Conservation (phyloP, 1,140 invertebrate genomes). For the Limonius californicus region DNA sequence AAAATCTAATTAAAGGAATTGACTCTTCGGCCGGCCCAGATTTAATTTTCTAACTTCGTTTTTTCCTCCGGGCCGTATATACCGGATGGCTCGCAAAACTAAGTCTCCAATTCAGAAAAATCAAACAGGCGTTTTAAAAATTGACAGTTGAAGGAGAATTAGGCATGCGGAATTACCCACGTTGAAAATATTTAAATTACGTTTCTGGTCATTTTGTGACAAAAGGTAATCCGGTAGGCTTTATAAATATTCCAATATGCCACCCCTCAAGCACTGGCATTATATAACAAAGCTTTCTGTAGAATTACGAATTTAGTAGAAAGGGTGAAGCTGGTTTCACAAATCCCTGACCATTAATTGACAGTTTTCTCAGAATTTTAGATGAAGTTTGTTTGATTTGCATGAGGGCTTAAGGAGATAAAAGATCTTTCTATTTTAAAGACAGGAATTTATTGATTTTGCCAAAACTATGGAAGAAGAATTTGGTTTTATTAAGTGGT, state of each 20-base stretch:
- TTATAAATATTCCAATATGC: neutral
- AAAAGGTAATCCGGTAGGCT: neutral
- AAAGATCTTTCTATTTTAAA: neutral
- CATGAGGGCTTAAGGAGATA: neutral
- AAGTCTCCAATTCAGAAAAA: neutral
- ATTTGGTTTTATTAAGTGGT: too few species aligned
- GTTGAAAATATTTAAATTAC: neutral
- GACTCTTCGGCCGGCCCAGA: neutral
- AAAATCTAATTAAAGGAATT: constrained; percentile 9
- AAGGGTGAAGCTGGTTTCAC: neutral
- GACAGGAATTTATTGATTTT: too few species aligned
- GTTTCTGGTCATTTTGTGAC: neutral
- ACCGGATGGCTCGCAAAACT: neutral
- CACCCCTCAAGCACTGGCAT: neutral
- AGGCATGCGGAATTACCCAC: too few species aligned
- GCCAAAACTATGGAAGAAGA: too few species aligned
- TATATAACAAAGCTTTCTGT: too few species aligned
- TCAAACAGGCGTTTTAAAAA: neutral
- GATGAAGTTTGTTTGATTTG: neutral
- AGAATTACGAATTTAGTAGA: neutral
- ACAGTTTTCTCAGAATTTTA: neutral
- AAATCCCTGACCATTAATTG: neutral
- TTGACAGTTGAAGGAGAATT: too few species aligned
- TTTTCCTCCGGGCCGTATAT: neutral
- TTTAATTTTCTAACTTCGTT: constrained; percentile 7